Evolutionary conservation across 2,797 vertebrate species (phyloP).

Genomic region (Oryzias dopingdopingensis): DNA sequence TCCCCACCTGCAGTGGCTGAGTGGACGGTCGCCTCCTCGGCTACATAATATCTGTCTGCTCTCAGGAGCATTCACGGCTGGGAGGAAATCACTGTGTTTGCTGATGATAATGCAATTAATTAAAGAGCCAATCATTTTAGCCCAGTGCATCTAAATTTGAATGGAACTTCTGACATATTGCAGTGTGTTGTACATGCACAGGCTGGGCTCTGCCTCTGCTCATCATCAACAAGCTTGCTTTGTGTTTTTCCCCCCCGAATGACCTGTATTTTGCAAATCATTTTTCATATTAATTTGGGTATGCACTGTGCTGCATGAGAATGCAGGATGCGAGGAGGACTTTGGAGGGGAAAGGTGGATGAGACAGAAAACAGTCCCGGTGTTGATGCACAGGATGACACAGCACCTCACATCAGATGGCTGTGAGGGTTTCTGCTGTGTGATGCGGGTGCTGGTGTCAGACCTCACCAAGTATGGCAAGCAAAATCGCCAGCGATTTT

Average conservation of each 20-base stretch:
- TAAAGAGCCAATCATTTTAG: slow-evolving; percentile 76
- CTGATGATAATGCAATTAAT: slow-evolving; percentile 79
- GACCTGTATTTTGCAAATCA: slow-evolving; percentile 45
- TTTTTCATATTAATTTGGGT: slow-evolving; percentile 41
- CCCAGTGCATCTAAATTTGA: slow-evolving; percentile 61
- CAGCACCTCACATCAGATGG: slow-evolving; percentile 25
- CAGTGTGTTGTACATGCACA: slow-evolving; percentile 46
- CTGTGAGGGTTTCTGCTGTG: slow-evolving; percentile 15
- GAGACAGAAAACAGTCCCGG: slow-evolving; percentile 1
- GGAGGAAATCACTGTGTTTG: slow-evolving; percentile 75
- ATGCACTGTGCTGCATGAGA: slow-evolving; percentile 33
- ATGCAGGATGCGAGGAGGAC: slow-evolving; percentile 10
- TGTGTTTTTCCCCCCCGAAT: slow-evolving; percentile 15
- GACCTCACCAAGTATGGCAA: slow-evolving; percentile 27
- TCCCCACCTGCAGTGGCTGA: slow-evolving; percentile 56
- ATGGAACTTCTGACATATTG: slow-evolving; percentile 62
- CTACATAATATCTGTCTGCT: slow-evolving; percentile 70
- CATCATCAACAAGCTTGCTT: slow-evolving; percentile 50
- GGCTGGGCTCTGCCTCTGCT: slow-evolving; percentile 34
- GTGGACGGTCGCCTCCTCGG: slow-evolving; percentile 45
- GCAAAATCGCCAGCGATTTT: too few species aligned
- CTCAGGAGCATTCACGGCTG: slow-evolving; percentile 69
- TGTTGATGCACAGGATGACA: slow-evolving; percentile 40
- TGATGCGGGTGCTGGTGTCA: slow-evolving; percentile 36
- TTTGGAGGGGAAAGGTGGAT: too few species aligned